Evolutionary conservation across 1,140 invertebrate species (phyloP).

Genomic region (Lithobius niger): DNA sequence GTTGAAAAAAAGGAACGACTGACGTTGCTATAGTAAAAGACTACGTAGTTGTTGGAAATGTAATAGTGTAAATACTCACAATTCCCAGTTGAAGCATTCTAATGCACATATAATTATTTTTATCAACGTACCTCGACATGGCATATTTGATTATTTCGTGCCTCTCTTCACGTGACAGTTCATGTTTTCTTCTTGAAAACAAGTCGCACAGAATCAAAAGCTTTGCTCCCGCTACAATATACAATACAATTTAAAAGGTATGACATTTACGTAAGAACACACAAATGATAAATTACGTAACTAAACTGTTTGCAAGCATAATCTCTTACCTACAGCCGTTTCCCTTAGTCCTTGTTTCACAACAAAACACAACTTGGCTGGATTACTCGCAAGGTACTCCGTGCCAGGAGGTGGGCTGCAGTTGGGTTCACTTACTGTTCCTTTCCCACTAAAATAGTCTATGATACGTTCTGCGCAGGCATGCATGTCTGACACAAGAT

Average conservation of each 20-base stretch:
- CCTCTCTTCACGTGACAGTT: conserved; percentile 41
- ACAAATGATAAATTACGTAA: too few species aligned
- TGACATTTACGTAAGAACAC: too few species aligned
- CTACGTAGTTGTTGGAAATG: too few species aligned
- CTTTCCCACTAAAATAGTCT: conserved; percentile 36
- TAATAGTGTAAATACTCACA: too few species aligned
- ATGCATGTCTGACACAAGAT: conserved; percentile 46
- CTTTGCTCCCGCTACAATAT: conserved; percentile 33
- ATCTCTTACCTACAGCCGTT: conserved; percentile 36
- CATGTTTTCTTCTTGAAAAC: conserved; percentile 41
- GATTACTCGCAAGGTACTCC: conserved; percentile 25
- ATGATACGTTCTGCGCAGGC: conserved; percentile 41
- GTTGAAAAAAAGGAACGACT: too few species aligned
- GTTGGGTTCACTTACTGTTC: background rate
- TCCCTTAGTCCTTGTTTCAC: conserved; percentile 45
- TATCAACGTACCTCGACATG: conserved; percentile 35
- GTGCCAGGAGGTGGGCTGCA: conserved; percentile 3
- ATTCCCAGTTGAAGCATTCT: too few species aligned
- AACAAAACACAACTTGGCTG: conserved; percentile 42
- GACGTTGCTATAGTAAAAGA: too few species aligned
- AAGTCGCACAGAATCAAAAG: conserved; percentile 45
- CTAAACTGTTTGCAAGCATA: too few species aligned
- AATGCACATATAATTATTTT: background rate
- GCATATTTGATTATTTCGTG: conserved; percentile 51
- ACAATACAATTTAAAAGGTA: background rate